phyloP scores from a whole-genome alignment of 35 echinoderm and acorn worm genomes.

The Apostichopus californicus region DNA sequence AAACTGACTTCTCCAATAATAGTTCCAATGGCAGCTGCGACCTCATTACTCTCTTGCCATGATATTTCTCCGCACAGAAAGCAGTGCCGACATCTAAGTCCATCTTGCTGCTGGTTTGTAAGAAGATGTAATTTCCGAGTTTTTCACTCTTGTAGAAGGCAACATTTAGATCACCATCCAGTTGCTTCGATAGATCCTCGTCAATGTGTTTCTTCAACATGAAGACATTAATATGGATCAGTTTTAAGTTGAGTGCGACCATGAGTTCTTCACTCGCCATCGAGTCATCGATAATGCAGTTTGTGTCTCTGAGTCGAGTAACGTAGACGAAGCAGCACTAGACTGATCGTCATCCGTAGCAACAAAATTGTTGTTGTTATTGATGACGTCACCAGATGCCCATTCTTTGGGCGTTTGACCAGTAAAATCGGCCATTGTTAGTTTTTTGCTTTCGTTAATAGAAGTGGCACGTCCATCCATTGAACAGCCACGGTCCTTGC shows the following conservation, averaged over 20 bases:
- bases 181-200: not conserved
- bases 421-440: too few relatives aligned
- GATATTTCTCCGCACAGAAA: not conserved
- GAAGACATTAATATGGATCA: not conserved
- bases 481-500: too few relatives aligned
- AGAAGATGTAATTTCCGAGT: constrained; percentile 14
- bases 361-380: too few relatives aligned
- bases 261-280: not conserved
- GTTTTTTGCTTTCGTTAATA: too few relatives aligned
- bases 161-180: not conserved
- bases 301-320: not conserved
- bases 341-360: not conserved
- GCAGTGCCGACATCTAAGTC: too few relatives aligned
- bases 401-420: too few relatives aligned
- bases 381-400: too few relatives aligned
- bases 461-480: too few relatives aligned
- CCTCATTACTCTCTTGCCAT: not conserved
- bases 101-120: not conserved
- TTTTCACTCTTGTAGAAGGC: not conserved
- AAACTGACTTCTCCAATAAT: not conserved
- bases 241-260: not conserved
- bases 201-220: constrained; percentile 17
- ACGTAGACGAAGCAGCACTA: not conserved
- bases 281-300: not conserved
- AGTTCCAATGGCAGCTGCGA: not conserved